Percentiles rank a stretch among this genome's conserved stretches.
phyloP scores from a whole-genome alignment of 2,113 vertebrate genomes.

The Buteo buteo region DNA sequence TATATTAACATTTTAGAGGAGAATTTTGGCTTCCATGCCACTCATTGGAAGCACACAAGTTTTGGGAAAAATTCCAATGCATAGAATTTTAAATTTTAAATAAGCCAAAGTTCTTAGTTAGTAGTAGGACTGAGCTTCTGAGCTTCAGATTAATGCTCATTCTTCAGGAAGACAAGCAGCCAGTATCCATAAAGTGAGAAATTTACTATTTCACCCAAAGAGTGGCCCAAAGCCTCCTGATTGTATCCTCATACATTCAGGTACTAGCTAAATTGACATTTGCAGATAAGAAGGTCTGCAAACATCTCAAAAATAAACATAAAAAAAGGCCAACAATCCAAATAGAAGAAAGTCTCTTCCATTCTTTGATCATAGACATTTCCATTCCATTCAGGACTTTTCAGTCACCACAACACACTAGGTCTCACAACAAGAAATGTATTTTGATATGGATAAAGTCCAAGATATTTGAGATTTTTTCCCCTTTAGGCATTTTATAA shows the following conservation, averaged over 20 bases:
- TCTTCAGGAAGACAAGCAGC: neutral
- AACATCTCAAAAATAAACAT: neutral
- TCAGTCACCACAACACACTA: neutral
- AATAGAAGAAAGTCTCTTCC: neutral
- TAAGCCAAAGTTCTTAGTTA: neutral
- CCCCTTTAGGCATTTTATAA: neutral
- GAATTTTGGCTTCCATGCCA: neutral
- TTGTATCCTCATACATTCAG: neutral
- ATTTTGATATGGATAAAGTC: neutral
- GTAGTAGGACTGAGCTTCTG: neutral
- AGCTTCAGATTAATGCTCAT: neutral
- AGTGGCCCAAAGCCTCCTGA: neutral
- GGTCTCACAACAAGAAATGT: neutral
- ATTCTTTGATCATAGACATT: neutral
- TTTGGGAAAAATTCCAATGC: neutral
- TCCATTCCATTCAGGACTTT: neutral
- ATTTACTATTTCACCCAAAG: neutral
- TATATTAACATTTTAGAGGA: neutral
- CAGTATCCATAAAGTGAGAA: neutral
- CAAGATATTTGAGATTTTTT: neutral
- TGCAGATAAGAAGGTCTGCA: neutral
- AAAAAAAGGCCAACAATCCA: neutral
- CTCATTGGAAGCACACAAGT: neutral
- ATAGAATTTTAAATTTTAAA: neutral
- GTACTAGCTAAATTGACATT: neutral